Evolutionary conservation across 1,140 invertebrate species (phyloP).

Genomic region (Leucophenga varia): DNA sequence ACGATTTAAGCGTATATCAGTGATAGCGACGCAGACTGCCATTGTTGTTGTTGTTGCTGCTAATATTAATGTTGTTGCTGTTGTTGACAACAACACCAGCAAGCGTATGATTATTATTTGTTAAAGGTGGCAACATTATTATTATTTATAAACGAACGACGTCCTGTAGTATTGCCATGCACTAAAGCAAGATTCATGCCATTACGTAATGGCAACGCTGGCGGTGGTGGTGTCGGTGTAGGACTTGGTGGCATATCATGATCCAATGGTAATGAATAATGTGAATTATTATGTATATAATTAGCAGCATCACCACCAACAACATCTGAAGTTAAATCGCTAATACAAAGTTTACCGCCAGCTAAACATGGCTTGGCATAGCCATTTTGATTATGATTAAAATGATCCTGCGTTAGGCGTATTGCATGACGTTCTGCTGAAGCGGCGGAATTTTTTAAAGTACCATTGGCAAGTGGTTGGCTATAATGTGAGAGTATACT

Average conservation of each 20-base stretch:
- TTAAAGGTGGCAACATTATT: conserved; percentile 42
- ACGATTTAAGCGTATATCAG: conserved; percentile 49
- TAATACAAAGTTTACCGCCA: no score
- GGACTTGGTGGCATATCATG: conserved; percentile 41
- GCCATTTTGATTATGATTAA: conserved; percentile 42
- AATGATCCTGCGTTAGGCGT: conserved; percentile 49
- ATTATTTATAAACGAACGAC: conserved; percentile 45
- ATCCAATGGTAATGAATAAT: conserved; percentile 49
- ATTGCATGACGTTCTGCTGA: conserved; percentile 19
- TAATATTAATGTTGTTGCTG: conserved; percentile 4
- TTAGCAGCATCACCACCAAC: conserved; percentile 21
- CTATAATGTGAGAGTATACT: conserved; percentile 47
- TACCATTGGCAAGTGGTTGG: conserved; percentile 42
- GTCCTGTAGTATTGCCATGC: conserved; percentile 41
- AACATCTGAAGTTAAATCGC: conserved; percentile 35
- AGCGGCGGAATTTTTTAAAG: neutral
- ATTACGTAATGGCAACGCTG: conserved; percentile 45
- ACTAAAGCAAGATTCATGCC: conserved; percentile 41
- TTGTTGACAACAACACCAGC: conserved; percentile 3
- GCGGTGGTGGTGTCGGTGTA: conserved; percentile 45
- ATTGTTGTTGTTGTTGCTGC: conserved; percentile 35
- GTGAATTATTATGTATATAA: conserved; percentile 51
- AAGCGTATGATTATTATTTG: conserved; percentile 38
- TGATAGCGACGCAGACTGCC: conserved; percentile 47
- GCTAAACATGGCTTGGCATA: conserved; percentile 35